These are phyloP conservation scores for Plumapathes pennacea DNA, from an alignment of 92 coral and sea anemone genomes.

Conservation along the genomic window DNA sequence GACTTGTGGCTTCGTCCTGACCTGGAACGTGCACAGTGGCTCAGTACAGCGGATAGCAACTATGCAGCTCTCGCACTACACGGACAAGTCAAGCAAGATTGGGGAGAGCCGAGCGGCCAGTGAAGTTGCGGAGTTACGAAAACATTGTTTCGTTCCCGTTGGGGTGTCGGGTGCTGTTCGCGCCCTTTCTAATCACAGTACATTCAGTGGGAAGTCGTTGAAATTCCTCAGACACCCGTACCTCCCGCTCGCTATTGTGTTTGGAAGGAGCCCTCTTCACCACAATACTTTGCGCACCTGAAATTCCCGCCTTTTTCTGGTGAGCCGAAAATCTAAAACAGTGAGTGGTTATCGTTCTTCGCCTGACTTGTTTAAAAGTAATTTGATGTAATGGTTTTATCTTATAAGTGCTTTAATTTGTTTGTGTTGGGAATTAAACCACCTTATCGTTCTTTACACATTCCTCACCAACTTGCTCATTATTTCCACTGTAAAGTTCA, in stretches of 20 bases:
- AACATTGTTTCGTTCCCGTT: slow-evolving; percentile 41
- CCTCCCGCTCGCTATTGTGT: slow-evolving; percentile 74
- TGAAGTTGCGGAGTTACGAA: slow-evolving; percentile 49
- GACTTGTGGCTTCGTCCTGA: slow-evolving; percentile 75
- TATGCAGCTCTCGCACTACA: slow-evolving; percentile 47
- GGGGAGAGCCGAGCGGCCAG: slow-evolving; percentile 58
- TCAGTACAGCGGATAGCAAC: slow-evolving; percentile 53
- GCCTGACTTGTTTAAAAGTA: no score
- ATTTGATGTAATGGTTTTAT: no score
- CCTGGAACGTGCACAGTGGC: slow-evolving; percentile 84
- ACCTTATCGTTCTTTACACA: no score
- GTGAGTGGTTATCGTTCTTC: no score
- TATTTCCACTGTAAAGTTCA: no score
- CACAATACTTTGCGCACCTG: no score
- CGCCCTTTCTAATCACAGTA: slow-evolving; percentile 84
- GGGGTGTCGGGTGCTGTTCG: slow-evolving; percentile 57
- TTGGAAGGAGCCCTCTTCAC: no score
- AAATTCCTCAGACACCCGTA: slow-evolving; percentile 72
- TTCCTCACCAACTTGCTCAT: no score
- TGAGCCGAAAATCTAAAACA: no score
- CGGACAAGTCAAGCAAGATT: slow-evolving; percentile 36
- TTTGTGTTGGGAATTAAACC: no score
- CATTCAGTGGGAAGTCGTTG: slow-evolving; percentile 72
- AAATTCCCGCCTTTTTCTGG: no score
- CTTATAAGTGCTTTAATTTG: no score